Evolutionary conservation across 2,113 vertebrate species (phyloP).

Genomic region (Rhinolophus sinicus): DNA sequence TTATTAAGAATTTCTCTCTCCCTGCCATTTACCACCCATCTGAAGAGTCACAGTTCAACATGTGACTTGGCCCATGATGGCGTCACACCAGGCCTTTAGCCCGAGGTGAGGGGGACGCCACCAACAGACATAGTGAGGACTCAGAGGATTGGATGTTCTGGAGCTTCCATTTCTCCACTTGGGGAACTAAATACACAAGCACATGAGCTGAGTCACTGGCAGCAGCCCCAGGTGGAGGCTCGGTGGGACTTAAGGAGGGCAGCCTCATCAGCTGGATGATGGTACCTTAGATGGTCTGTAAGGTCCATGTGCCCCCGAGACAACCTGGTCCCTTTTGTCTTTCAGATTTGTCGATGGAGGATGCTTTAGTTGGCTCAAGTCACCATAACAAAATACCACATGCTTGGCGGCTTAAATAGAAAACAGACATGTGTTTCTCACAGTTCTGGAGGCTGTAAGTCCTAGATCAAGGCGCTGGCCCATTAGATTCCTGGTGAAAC

Average conservation of each 20-base stretch:
- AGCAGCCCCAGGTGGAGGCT: fast-evolving
- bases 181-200: fast-evolving
- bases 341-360: neutral
- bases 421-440: neutral
- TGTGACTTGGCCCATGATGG: constrained; percentile 62
- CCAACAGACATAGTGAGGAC: neutral
- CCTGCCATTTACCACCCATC: constrained; percentile 76
- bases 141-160: fast-evolving
- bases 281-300: neutral
- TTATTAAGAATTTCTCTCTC: constrained; percentile 78
- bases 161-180: neutral
- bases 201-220: fast-evolving
- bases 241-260: neutral
- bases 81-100: constrained; percentile 27
- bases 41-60: constrained; percentile 53
- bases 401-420: neutral
- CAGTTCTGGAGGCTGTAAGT: neutral
- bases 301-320: neutral
- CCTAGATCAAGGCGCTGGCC: neutral
- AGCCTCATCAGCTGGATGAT: too few species aligned
- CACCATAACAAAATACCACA: neutral
- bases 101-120: neutral
- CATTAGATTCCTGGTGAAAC: neutral
- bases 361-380: neutral
- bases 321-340: neutral